phyloP scores from a whole-genome alignment of 2,113 vertebrate genomes.

The human (Homo sapiens) region GRCh38 chr14:41301001-41301500 shows the following conservation, averaged over 20 bases:
- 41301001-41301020: background rate
- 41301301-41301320: background rate
- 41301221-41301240: background rate
- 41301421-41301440: background rate
- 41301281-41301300: background rate
- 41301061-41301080: background rate
- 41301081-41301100: background rate
- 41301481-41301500: background rate
- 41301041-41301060: background rate
- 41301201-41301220: background rate
- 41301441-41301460: background rate
- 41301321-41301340: background rate
- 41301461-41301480: background rate
- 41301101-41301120: accelerated
- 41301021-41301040: background rate
- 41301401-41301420: background rate
- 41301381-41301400: background rate
- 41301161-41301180: background rate
- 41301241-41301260: background rate
- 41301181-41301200: background rate
- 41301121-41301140: background rate
- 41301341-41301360: background rate
- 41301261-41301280: background rate
- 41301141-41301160: background rate
- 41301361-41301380: background rate